Evolutionary conservation across 2,888 invertebrate species (phyloP), one percentile per base, ranked within the genome.

Genomic region (Sialis fuliginosa): DNA sequence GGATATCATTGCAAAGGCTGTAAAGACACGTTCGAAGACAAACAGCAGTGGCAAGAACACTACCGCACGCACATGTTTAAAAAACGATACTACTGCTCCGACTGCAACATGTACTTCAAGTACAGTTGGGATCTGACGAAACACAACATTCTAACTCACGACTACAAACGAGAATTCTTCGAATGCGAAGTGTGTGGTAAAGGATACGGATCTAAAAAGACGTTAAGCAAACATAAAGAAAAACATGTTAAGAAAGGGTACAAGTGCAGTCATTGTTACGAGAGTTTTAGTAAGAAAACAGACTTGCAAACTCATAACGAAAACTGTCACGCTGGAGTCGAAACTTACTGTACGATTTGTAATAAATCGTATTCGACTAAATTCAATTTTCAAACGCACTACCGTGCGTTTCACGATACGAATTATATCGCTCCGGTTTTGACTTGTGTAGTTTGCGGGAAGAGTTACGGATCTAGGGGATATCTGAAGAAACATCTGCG

Each of bases 401-500:
- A 43, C 3, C 13, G 39, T 37, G 42, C 32, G n/a, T 47, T 44
- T 30, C 47, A 47, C 10, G 47, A 47, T 22, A 22, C 32, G n/a
- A 42, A 30, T 3, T 47, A 47, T 30, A 32, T 42, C 9, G 33
- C 47, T 9, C 34, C 22, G 32, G 39, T 32, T 8, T 33, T 40
- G 2, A 39, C 43, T 13, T 57, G 57, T 44, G 50, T 48, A n/a
- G 52, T 50, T 45, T 58, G 58, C 45, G 51, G 50, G 3, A 57
- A 56, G 46, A 49, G 44, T 7, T 58, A 54, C 49, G 52, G 54
- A 7, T 54, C 54, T 2, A 52, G 52, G 39, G 55, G 54, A 7
- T 54, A 56, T 46, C 49, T 55, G 32, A 54, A 53, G 39, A 52
- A 54, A 7, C 58, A 58, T 49, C 48, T 52, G 49, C 59, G 62